phyloP scores from a whole-genome alignment of 2,113 vertebrate genomes.

The Falco punctatus region DNA sequence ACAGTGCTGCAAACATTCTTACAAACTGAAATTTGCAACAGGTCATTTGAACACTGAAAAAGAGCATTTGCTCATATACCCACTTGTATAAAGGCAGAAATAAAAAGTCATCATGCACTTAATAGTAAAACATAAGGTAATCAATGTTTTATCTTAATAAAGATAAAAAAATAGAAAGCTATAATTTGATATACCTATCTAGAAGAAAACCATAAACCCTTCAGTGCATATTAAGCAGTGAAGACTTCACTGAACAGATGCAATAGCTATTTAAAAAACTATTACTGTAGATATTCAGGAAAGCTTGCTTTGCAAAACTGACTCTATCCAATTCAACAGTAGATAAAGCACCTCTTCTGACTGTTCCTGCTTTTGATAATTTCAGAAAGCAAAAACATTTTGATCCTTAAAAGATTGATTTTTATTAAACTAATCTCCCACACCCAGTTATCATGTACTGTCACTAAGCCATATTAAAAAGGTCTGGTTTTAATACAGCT shows the following conservation, averaged over 20 bases:
- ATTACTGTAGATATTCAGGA: conserved; percentile 29
- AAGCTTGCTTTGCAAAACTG: conserved; percentile 34
- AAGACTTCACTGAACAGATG: conserved; percentile 52
- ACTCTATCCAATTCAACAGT: not conserved
- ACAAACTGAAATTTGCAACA: conserved; percentile 48
- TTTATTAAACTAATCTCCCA: conserved; percentile 1
- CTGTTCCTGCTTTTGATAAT: not conserved
- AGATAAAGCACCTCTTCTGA: not conserved
- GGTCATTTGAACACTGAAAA: not conserved
- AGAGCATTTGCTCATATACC: not conserved
- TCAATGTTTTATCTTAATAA: conserved; percentile 59
- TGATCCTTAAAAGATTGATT: not conserved
- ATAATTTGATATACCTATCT: conserved; percentile 39
- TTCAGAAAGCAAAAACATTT: conserved; percentile 5
- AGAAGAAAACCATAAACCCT: conserved; percentile 24
- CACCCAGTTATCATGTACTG: not conserved
- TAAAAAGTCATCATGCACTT: conserved; percentile 60
- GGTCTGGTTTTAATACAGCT: not conserved
- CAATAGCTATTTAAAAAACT: conserved; percentile 42
- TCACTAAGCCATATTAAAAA: not conserved
- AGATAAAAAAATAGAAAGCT: conserved; percentile 65
- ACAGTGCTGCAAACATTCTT: conserved; percentile 60
- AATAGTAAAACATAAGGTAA: conserved; percentile 64
- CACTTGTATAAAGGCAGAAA: conserved; percentile 71
- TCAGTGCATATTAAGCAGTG: conserved; percentile 24